A percentile compares a stretch with the other conserved stretches of the same genome.
phyloP scores from a whole-genome alignment of 2,797 vertebrate species.

The Tauraco hartlaubi region DNA sequence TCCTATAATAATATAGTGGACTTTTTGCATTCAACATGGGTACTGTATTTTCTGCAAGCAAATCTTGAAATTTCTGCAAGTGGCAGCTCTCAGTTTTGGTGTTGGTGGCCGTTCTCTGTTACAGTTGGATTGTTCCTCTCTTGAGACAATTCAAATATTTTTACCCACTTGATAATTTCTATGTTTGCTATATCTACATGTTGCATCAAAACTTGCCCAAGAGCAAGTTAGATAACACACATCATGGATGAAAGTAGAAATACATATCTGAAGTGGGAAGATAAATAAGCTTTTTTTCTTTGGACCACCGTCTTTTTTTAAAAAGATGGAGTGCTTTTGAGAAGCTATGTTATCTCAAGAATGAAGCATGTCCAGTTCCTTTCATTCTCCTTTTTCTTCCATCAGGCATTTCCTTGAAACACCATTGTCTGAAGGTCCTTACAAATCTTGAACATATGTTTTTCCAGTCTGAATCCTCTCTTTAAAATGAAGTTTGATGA shows the following conservation, averaged over 20 bases:
- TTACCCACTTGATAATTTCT: background rate
- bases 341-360: background rate
- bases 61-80: background rate
- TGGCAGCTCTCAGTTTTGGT: background rate
- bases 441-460: background rate
- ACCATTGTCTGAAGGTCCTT: background rate
- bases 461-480: background rate
- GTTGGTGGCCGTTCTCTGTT: background rate
- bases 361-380: background rate
- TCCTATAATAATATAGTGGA: background rate
- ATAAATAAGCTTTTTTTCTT: background rate
- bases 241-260: background rate
- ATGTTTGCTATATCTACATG: too few relatives aligned
- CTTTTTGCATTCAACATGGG: background rate
- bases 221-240: background rate
- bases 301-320: background rate
- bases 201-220: background rate
- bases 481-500: background rate
- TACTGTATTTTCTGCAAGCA: background rate
- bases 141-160: background rate
- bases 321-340: rapidly evolving
- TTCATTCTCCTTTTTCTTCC: background rate
- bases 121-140: background rate
- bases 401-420: background rate
- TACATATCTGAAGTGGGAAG: background rate